Base-by-base conservation (phyloP, 2,888 invertebrate genomes). In the Drosophila flavopinicola region DNA sequence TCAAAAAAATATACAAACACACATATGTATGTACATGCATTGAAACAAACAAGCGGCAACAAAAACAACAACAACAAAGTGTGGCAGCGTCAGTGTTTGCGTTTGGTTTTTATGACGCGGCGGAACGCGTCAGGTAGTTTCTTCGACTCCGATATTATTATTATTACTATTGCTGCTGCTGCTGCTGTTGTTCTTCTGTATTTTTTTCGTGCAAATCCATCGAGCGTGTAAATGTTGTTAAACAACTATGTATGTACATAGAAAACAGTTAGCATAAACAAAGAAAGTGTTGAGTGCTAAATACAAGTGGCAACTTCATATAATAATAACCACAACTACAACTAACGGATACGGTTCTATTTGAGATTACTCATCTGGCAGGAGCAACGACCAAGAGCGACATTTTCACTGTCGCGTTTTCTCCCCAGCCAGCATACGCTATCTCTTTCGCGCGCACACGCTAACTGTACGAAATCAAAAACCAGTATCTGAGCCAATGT, bases 401-500 rank as follows among this genome's bases (percentile, higher is more conserved):
- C 75, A 75, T 63, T 75, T 75, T 70, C 71, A 61, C 66, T 69
- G 63, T 58, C 56, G 75, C 65, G 60, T 49, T 60, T 71, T 58
- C 66, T 52, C 53, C 57, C 37, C 61, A 38, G 41, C 49, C 52
- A 15, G n/a, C 23, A 44, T 42, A 53, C 37, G 45, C 53, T 51
- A 35, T 63, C 47, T 48, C 54, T 15, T 29, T 58, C 58, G 37
- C 74, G 15, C 44, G 5, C 49, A 11, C 67, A 67, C 61, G 60
- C n/a, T n/a, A n/a, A n/a, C n/a, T n/a, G 37, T 70, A 83, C 86
- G 65, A 79, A 66, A 75, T 71, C 84, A 59, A 65, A 64, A 84
- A 84, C 87, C 86, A 84, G 87, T 84, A 86, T 84, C 86, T 75
- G 68, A 68, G 72, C 74, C 71, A 76, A 70, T 61, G 86, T 84